Evolutionary conservation across 2,888 invertebrate species (phyloP), one percentile per base, ranked within the genome.

Genomic region (Lepetodrilus schrolli): DNA sequence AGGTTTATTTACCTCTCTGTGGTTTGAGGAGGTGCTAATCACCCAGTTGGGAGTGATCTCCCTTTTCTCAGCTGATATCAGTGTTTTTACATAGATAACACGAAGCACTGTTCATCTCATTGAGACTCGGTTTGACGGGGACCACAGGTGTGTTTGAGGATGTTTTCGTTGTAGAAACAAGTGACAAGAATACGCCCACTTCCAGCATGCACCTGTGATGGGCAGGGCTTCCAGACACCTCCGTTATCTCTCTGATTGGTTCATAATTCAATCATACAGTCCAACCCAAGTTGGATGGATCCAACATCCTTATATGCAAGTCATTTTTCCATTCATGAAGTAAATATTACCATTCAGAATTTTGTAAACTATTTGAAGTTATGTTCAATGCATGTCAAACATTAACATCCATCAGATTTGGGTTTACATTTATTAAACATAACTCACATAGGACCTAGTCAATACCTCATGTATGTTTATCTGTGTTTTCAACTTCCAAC

Each of bases 31-130:
- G 34, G 58, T 58, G 58, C 34, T 58, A 58, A 58, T 58, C 58
- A 58, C 58, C 34, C 17, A 17, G 58, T 34, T 34, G 58, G n/a
- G 17, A 30, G 34, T 34, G 26, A 34, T 34, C 58, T 58, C 30
- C n/a, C 26, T 26, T 58, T 26, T 58, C 34, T 30, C 34, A 58
- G 30, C 58, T 58, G 58, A 58, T 58, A 58, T 34, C 58, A 58
- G 58, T 58, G 58, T 58, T 58, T n/a, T 34, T 30, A 58, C 58
- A 58, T 34, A 58, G 58, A 58, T 58, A 58, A 58, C 26, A 58
- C 58, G n/a, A n/a, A n/a, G n/a, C n/a, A n/a, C n/a, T n/a, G n/a
- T n/a, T n/a, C n/a, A n/a, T n/a, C 58, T 34, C 34, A 34, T 58
- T 58, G 58, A 58, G 58, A 10, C 58, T 58, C 58, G 58, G 30